phyloP scores from a whole-genome alignment of 2,888 invertebrate species.

The Buathra laborator region DNA sequence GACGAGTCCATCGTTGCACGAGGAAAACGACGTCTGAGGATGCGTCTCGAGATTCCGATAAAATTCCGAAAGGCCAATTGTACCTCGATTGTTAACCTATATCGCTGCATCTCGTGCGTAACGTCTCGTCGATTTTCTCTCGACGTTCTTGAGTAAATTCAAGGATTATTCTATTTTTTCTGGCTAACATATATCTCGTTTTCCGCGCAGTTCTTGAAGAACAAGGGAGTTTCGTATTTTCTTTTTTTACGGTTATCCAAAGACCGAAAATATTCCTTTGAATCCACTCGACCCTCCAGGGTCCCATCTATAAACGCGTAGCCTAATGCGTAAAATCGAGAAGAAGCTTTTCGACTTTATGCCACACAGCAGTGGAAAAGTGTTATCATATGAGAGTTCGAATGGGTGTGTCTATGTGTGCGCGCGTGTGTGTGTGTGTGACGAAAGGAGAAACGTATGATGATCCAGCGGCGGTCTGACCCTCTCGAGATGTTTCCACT shows the following conservation, averaged over 20 bases:
- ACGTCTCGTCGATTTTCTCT: neutral
- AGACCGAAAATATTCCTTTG: conserved; percentile 59
- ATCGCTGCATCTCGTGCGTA: no score
- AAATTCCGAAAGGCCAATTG: no score
- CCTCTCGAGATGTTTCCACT: conserved; percentile 83
- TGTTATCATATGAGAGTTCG: conserved; percentile 37
- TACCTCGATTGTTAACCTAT: no score
- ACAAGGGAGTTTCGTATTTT: neutral
- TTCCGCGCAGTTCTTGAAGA: neutral
- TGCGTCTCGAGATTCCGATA: no score
- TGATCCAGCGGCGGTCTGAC: conserved; percentile 76
- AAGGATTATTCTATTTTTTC: neutral
- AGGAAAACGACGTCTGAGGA: no score
- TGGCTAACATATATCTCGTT: neutral
- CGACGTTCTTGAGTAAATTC: neutral
- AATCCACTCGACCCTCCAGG: conserved; percentile 62
- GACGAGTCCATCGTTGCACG: no score
- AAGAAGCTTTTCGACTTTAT: conserved; percentile 65
- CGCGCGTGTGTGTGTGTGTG: conserved; percentile 39
- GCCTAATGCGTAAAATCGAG: conserved; percentile 65
- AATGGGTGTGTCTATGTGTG: conserved; percentile 32
- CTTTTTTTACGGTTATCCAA: conserved; percentile 10
- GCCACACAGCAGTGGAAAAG: conserved; percentile 44
- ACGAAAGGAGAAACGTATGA: conserved; percentile 54
- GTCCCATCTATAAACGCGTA: conserved; percentile 49